These are phyloP conservation scores for Mastomys coucha DNA, from an alignment of 2,113 vertebrate genomes.

Conservation along the genomic window DNA sequence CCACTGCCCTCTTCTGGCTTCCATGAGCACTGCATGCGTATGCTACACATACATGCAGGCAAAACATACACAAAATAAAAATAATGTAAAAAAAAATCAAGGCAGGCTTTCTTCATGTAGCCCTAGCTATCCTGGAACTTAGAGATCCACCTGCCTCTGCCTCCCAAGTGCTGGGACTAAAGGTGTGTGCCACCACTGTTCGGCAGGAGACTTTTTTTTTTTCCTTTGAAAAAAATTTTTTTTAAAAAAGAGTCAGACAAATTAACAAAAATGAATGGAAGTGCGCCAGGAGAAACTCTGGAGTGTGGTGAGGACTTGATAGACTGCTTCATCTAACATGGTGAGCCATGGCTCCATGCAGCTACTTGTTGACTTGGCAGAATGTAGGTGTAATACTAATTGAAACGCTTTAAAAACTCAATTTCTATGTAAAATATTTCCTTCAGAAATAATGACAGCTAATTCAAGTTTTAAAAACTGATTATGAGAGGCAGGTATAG, in stretches of 20 bases:
- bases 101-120: not conserved
- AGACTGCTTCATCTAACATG: not conserved
- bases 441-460: constrained; percentile 55
- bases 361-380: not conserved
- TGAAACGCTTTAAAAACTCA: constrained; percentile 30
- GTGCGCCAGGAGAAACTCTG: not conserved
- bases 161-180: not conserved
- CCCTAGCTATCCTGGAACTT: not conserved
- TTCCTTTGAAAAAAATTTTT: not conserved
- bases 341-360: not conserved
- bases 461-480: constrained; percentile 46
- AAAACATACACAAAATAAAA: not conserved
- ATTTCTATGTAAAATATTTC: constrained; percentile 46
- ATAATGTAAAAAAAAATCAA: not conserved
- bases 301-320: not conserved
- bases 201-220: not conserved
- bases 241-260: not conserved
- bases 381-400: not conserved
- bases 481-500: constrained; percentile 16
- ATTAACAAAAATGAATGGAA: constrained; percentile 29
- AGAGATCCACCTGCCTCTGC: not conserved
- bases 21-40: not conserved
- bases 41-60: not conserved
- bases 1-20: not conserved
- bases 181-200: not conserved